Evolutionary conservation across 2,888 invertebrate species (phyloP).

Genomic region (Clitarchus hookeri): DNA sequence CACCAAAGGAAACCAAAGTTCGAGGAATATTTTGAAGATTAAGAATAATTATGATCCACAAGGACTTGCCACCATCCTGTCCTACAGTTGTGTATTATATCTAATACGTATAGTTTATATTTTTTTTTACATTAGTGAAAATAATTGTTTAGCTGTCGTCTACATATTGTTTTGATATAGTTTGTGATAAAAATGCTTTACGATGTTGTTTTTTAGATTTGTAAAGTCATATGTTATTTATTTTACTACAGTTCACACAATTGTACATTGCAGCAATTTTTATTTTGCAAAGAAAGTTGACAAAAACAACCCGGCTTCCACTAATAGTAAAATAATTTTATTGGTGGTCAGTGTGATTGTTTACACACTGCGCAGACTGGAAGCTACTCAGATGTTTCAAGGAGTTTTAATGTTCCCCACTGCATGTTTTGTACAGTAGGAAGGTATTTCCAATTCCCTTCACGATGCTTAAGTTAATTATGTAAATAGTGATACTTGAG

Average conservation of each 20-base stretch:
- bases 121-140: constrained; percentile 41
- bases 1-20: constrained; percentile 14
- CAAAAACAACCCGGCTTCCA: constrained; percentile 11
- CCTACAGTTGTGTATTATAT: constrained; percentile 33
- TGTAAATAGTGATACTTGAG: not conserved
- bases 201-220: constrained; percentile 33
- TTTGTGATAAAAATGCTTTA: constrained; percentile 14
- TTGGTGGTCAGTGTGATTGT: not conserved
- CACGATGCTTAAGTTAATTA: not conserved
- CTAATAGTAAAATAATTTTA: not conserved
- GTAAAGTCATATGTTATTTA: constrained; percentile 30
- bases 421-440: no score
- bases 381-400: not conserved
- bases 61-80: constrained; percentile 41
- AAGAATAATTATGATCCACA: constrained; percentile 25
- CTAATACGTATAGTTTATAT: constrained; percentile 39
- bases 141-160: constrained; percentile 39
- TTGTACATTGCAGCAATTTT: constrained; percentile 15
- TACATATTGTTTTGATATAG: constrained; percentile 1
- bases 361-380: not conserved
- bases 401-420: constrained; percentile 1
- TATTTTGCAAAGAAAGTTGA: constrained; percentile 16
- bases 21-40: constrained; percentile 14
- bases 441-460: no score
- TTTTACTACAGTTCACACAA: constrained; percentile 21